Evolutionary conservation across 2,888 invertebrate genomes (phyloP), one percentile per base, ranked within the genome.

Genomic region (Hirtodrosophila duncani): DNA sequence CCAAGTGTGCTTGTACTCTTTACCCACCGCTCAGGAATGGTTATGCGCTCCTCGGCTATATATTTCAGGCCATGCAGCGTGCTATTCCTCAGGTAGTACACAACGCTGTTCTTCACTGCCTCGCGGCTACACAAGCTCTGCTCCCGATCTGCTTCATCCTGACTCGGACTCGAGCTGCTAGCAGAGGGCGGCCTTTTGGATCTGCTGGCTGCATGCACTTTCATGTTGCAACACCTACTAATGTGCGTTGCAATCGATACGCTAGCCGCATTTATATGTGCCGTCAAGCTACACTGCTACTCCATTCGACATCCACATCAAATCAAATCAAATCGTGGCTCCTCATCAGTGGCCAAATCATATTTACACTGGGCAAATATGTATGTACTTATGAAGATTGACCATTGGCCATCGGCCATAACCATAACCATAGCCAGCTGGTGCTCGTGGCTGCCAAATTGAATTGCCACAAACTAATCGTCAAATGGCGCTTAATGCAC

Each of bases 41-140:
- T 82, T 2, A 86, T 81, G 8, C 72, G 60, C 20, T 81, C 83
- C 51, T 86, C 85, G 0, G 94, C 94, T 16, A 94, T 89, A 71
- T 94, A 94, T 74, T 92, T 90, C 5, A 94, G 88, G 0, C 94
- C 94, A 77, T 94, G 94, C 20, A 94, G 85, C 0, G 92, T 92
- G 10, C 92, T 91, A 23, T 91, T 91, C 20, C 89, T 86, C 30
- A 92, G 88, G 80, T 92, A 93, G 41, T 91, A 90, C 27, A 89
- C 86, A 0, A 91, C 60, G 67, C 89, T 89, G 34, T 53, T 72
- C 24, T 75, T 81, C 1, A 77, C 60, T 1, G 81, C 62, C n/a
- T 65, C 67, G 1, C 60, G 48, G 17, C 68, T 70, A 26, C 82
- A 84, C 2, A 82, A 34, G 1, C 49, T 39, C 3, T 68, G 58